Evolutionary conservation across 2,888 invertebrate species (phyloP).

Genomic region (Pandemis heparana): DNA sequence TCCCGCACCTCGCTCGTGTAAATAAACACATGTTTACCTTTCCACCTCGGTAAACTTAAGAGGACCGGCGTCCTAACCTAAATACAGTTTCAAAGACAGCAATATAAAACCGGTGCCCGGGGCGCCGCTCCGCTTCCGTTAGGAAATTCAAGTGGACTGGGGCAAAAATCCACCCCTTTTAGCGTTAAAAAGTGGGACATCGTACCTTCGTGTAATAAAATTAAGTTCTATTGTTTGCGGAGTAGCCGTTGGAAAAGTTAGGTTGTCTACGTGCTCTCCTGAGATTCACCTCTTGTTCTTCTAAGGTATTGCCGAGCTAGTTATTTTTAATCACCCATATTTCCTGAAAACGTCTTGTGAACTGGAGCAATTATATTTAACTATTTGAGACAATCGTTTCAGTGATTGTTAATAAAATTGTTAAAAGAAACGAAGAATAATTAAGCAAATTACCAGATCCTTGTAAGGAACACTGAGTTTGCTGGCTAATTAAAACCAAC

Average conservation of each 20-base stretch:
- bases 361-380: not conserved
- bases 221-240: constrained; percentile 21
- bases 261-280: constrained; percentile 3
- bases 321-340: not conserved
- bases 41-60: constrained; percentile 16
- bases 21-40: constrained; percentile 33
- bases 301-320: not conserved
- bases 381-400: not conserved
- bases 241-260: constrained; percentile 16
- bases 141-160: constrained; percentile 51
- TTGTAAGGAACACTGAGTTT: not conserved
- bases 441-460: not conserved
- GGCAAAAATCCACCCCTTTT: constrained; percentile 29
- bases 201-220: constrained; percentile 24
- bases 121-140: constrained; percentile 52
- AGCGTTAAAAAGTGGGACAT: constrained; percentile 12
- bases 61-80: constrained; percentile 35
- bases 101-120: constrained; percentile 19
- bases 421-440: not conserved
- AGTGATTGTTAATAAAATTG: not conserved
- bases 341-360: not conserved
- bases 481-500: not conserved
- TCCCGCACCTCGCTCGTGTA: constrained; percentile 17
- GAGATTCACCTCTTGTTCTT: not conserved
- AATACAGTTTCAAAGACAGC: constrained; percentile 21